Conservation (phyloP, 2,797 vertebrate species). For the Brachyrhaphis roseni region DNA sequence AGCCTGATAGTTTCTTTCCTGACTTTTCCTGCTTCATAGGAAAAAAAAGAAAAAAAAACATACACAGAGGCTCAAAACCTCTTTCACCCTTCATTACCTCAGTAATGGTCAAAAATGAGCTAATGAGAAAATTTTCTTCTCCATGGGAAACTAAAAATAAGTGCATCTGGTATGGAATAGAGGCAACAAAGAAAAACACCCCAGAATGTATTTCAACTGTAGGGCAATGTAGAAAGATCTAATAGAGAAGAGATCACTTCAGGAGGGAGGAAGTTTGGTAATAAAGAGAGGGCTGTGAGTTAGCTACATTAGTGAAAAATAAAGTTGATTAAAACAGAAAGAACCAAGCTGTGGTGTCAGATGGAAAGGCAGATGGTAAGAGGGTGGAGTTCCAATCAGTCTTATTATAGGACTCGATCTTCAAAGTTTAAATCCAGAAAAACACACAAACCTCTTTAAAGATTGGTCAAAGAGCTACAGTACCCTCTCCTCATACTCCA, state of each 20-base stretch:
- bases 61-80: slow-evolving; percentile 38
- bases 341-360: slow-evolving; percentile 60
- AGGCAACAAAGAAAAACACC: slow-evolving; percentile 6
- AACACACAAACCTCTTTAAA: slow-evolving; percentile 37
- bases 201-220: slow-evolving; percentile 30
- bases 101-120: slow-evolving; percentile 54
- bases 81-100: slow-evolving; percentile 61
- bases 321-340: slow-evolving; percentile 21
- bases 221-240: slow-evolving; percentile 19
- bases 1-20: slow-evolving; percentile 25
- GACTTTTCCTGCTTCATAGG: slow-evolving; percentile 30
- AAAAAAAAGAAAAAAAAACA: slow-evolving; percentile 24
- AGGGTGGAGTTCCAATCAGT: slow-evolving; percentile 61
- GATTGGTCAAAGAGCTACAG: slow-evolving; percentile 21
- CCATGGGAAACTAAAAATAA: slow-evolving; percentile 32
- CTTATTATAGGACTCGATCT: slow-evolving; percentile 54
- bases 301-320: slow-evolving; percentile 24
- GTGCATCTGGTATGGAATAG: slow-evolving; percentile 28
- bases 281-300: slow-evolving; percentile 11
- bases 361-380: slow-evolving; percentile 74
- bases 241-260: slow-evolving; percentile 22
- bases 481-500: background rate
- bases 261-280: slow-evolving; percentile 12
- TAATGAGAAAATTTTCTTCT: slow-evolving; percentile 59
- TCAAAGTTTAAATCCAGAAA: slow-evolving; percentile 56